Conservation (phyloP, 1,140 invertebrate species). For the Aporrectodea caliginosa region DNA sequence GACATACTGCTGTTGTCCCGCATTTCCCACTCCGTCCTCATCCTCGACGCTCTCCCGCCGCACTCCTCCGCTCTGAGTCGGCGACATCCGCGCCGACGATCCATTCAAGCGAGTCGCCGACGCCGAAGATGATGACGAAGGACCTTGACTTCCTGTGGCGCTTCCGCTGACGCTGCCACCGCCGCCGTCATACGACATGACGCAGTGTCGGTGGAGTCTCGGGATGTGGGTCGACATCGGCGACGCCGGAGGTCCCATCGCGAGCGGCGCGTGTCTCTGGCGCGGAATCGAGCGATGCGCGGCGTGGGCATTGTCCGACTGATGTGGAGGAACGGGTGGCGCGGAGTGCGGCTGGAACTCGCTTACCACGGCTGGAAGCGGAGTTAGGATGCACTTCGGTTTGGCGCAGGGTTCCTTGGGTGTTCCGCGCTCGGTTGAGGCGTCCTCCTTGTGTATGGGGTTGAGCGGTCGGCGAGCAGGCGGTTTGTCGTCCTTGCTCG, state of each 20-base stretch:
- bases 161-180: neutral
- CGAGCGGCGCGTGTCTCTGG: neutral
- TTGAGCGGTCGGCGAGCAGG: neutral
- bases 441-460: too few relatives aligned
- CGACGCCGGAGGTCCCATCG: neutral
- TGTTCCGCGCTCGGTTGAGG: too few relatives aligned
- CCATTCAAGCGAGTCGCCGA: neutral
- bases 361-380: neutral
- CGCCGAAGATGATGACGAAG: neutral
- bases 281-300: neutral
- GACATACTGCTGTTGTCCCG: constrained; percentile 56
- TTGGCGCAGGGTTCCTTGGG: neutral
- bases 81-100: constrained; percentile 26
- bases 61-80: neutral
- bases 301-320: neutral
- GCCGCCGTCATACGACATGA: constrained; percentile 11
- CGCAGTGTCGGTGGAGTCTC: constrained; percentile 3
- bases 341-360: neutral
- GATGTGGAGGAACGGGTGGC: neutral
- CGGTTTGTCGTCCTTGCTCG: neutral
- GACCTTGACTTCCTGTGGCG: neutral
- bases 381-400: neutral
- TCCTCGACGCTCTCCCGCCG: neutral
- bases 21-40: neutral
- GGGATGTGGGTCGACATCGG: neutral